Evolutionary conservation across 2,797 vertebrate genomes (phyloP).

Genomic region (Darevskia mixta): DNA sequence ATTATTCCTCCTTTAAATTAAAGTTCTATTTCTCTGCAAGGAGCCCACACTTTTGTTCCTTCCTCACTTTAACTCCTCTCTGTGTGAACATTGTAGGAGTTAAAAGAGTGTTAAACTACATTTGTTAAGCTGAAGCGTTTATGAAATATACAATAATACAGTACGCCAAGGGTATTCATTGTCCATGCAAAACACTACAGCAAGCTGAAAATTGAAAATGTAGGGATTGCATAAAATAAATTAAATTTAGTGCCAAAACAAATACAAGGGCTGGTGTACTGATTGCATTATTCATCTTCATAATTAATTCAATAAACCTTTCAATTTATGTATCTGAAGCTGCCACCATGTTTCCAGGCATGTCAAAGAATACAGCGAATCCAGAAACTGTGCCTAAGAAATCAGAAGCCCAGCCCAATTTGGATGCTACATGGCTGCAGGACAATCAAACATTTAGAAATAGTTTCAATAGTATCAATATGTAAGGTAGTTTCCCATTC

Average conservation of each 20-base stretch:
- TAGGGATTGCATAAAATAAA: constrained; percentile 48
- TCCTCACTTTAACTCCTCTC: constrained; percentile 3
- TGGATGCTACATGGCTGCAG: neutral
- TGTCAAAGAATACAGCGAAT: constrained; percentile 6
- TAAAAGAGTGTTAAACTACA: constrained; percentile 36
- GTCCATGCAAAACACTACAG: constrained; percentile 43
- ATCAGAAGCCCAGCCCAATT: neutral
- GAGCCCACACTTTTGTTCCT: neutral
- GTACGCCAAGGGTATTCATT: constrained; percentile 40
- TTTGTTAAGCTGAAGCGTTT: constrained; percentile 21
- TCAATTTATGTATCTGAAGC: constrained; percentile 41
- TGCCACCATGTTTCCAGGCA: constrained; percentile 26
- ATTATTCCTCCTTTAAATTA: neutral
- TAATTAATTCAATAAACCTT: constrained; percentile 53
- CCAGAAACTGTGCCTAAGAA: neutral
- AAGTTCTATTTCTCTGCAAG: neutral
- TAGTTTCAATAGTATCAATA: neutral
- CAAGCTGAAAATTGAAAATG: constrained; percentile 46
- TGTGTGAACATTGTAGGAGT: constrained; percentile 11
- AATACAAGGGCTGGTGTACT: constrained; percentile 42
- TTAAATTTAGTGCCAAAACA: constrained; percentile 52
- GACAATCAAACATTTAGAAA: neutral
- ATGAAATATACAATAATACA: constrained; percentile 29
- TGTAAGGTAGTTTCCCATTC: neutral
- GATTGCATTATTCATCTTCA: constrained; percentile 54